Percentiles rank a stretch among this genome's conserved stretches.
Evolutionary conservation across 2,888 invertebrate species (phyloP).

Genomic region (Chelonus formosanus): DNA sequence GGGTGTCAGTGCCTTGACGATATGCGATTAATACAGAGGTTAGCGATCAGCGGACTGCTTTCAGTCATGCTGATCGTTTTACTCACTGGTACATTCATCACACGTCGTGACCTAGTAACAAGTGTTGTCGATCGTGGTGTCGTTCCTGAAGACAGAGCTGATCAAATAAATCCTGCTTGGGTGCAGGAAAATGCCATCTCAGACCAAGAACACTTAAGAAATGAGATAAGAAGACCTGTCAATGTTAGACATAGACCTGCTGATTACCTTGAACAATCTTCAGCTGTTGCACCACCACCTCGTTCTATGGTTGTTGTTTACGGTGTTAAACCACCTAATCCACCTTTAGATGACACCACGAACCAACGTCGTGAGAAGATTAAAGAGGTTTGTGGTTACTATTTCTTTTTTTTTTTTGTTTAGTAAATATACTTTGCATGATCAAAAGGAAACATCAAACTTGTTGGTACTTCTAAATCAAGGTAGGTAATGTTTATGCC

Average conservation of each 20-base stretch:
- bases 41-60: constrained; percentile 61
- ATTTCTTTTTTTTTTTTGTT: too few species aligned
- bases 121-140: constrained; percentile 57
- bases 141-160: constrained; percentile 55
- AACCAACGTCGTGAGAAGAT: constrained; percentile 62
- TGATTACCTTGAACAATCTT: constrained; percentile 40
- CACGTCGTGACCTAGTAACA: constrained; percentile 53
- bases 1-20: constrained; percentile 51
- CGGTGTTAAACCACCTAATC: constrained; percentile 53
- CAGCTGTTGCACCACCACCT: constrained; percentile 47
- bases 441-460: too few species aligned
- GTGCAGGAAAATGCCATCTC: constrained; percentile 56
- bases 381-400: constrained; percentile 54
- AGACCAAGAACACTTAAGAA: constrained; percentile 47
- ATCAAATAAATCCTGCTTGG: constrained; percentile 58
- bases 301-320: constrained; percentile 43
- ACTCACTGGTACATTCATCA: constrained; percentile 58
- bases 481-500: too few species aligned
- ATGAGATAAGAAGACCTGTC: constrained; percentile 38
- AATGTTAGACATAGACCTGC: constrained; percentile 45
- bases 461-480: too few species aligned
- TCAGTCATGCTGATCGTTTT: constrained; percentile 60
- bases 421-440: too few species aligned
- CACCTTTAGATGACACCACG: constrained; percentile 59
- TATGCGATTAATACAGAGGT: constrained; percentile 60